Evolutionary conservation across 2,888 invertebrate genomes (phyloP), one percentile per base, ranked within the genome.

Genomic region (Volucella bombylans): DNA sequence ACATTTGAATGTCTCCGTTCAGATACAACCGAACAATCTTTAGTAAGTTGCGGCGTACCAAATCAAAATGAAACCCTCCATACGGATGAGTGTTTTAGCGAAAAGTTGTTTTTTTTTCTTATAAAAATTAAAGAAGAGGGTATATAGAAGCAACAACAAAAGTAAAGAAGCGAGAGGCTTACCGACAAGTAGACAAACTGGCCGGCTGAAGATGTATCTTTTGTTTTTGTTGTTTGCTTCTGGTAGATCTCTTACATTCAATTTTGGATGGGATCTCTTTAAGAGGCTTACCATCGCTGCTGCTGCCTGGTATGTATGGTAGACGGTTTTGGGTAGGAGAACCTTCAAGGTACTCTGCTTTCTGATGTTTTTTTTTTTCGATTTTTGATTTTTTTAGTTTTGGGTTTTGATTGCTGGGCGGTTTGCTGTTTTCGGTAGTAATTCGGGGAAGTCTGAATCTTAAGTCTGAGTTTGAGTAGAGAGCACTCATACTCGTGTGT

Each of bases 1-100:
- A 90, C 90, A 90, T 91, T 91, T 90, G 91, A 91, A 91, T 91
- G 91, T 89, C 90, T 90, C 90, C 89, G 90, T 89, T 90, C 89
- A 89, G 90, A 90, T 90, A 89, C 88, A 88, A 89, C 90, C 90
- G 90, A 89, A 89, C 90, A 90, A 91, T 90, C 91, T 91, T 91
- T 90, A 91, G 90, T 89, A 89, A 85, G 62, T 50, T 80, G 76
- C 76, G 71, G 65, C 76, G 50, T 50, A 65, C 50, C 74, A 41
- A 72, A 31, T 31, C 31, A 31, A 31, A 31, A 31, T 31, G 59
- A 54, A 69, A 83, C 79, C 74, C 85, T 85, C 72, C 81, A 85
- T 62, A 72, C 71, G 59, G 76, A 76, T 61, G 68, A 69, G 71
- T 41, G 74, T 71, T 68, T 72, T 78, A 50, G 62, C 49, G 23